Percentiles rank a stretch among this genome's conserved stretches.
Evolutionary conservation across 35 echinoderm and acorn worm genomes (phyloP).

Genomic region (Amphiura filiformis): DNA sequence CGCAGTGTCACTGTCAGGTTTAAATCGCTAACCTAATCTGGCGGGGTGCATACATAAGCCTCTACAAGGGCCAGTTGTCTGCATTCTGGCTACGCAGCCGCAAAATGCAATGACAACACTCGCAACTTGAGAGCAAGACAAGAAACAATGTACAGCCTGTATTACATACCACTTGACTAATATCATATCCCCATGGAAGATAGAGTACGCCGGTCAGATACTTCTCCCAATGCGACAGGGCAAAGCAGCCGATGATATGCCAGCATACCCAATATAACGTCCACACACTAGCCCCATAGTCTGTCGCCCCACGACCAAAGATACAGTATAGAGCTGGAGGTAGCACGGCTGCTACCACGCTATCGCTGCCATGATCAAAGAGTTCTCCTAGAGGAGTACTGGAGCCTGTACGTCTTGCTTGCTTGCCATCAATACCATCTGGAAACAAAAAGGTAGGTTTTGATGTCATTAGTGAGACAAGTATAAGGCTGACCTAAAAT

Average conservation of each 20-base stretch:
- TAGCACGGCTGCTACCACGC: constrained; percentile 60
- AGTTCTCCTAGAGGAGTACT: constrained; percentile 94
- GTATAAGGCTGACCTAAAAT: no score
- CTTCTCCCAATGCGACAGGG: constrained; percentile 90
- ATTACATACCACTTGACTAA: constrained; percentile 71
- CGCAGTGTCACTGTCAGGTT: no score
- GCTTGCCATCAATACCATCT: constrained; percentile 99
- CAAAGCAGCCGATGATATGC: constrained; percentile 61
- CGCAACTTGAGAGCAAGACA: no score
- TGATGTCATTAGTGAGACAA: no score
- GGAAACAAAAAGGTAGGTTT: neutral
- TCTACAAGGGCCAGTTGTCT: no score
- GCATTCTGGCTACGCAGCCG: no score
- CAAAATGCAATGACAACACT: no score
- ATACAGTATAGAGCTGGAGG: constrained; percentile 72
- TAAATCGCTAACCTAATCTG: no score
- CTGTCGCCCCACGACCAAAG: constrained; percentile 58
- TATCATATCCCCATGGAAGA: constrained; percentile 95
- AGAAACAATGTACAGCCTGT: no score
- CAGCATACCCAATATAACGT: constrained; percentile 60
- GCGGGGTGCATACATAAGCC: no score
- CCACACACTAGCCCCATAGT: constrained; percentile 65
- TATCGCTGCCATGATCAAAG: constrained; percentile 95
- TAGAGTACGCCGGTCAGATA: constrained; percentile 81
- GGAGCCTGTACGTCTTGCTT: constrained; percentile 81